A percentile compares a stretch with the other conserved stretches of the same genome.
Conservation (phyloP, 2,888 invertebrate species). For the Crocallis elinguaria region DNA sequence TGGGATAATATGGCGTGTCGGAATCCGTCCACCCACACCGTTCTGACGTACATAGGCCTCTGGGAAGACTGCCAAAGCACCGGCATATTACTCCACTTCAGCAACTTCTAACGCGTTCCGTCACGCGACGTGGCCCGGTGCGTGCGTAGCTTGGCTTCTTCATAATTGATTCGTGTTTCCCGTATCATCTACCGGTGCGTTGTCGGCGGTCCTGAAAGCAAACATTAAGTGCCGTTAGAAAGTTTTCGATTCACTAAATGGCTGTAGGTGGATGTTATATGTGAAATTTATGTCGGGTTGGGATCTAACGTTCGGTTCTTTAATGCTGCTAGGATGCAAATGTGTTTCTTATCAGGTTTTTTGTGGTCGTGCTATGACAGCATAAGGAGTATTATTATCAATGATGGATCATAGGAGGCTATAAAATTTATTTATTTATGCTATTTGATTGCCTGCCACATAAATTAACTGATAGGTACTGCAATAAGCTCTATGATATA, state of each 20-base stretch:
- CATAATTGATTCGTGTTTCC: conserved; percentile 62
- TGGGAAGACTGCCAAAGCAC: conserved; percentile 87
- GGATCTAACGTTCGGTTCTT: conserved; percentile 7
- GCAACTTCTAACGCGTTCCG: conserved; percentile 45
- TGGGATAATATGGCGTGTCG: conserved; percentile 88
- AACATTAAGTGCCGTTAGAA: conserved; percentile 41
- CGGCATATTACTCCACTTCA: conserved; percentile 73
- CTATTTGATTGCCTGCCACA: too few relatives aligned
- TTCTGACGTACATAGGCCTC: conserved; percentile 85
- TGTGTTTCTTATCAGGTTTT: conserved; percentile 10
- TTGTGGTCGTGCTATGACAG: neutral
- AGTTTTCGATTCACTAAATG: conserved; percentile 35
- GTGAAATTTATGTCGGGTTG: conserved; percentile 16
- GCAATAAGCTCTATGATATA: too few relatives aligned
- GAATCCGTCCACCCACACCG: conserved; percentile 89
- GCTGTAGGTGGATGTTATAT: conserved; percentile 15
- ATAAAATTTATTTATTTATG: too few relatives aligned
- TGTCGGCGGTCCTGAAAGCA: conserved; percentile 48
- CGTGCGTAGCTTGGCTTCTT: conserved; percentile 51
- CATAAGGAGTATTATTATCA: neutral
- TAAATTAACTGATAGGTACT: too few relatives aligned
- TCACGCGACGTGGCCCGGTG: conserved; percentile 56
- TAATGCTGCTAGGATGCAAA: conserved; percentile 2
- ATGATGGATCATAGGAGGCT: too few relatives aligned
- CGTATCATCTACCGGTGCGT: conserved; percentile 44